phyloP scores from a whole-genome alignment of 1,140 invertebrate species.

The Anoplolepis gracilipes region DNA sequence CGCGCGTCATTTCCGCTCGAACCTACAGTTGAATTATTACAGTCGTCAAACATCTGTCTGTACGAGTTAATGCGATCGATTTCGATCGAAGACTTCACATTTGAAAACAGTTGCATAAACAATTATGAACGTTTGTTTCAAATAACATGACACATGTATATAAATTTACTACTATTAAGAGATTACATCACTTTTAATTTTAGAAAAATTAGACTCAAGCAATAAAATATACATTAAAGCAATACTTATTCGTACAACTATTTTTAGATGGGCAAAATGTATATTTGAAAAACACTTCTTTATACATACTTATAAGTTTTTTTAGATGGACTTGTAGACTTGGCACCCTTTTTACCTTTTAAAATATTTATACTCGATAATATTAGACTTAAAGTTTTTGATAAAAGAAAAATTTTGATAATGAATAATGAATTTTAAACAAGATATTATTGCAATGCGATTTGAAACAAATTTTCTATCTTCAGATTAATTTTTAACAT shows the following conservation, averaged over 20 bases:
- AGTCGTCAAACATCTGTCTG: conserved; percentile 47
- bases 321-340: too few species aligned
- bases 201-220: too few species aligned
- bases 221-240: too few species aligned
- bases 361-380: background rate
- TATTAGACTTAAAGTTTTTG: background rate
- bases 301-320: too few species aligned
- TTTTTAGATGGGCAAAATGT: too few species aligned
- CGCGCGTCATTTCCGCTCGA: conserved; percentile 75
- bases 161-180: too few species aligned
- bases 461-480: background rate
- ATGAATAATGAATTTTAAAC: background rate
- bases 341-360: too few species aligned
- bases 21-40: conserved; percentile 44
- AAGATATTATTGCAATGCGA: conserved; percentile 1
- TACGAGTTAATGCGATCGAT: conserved; percentile 42
- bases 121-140: background rate
- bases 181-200: too few species aligned
- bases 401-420: background rate
- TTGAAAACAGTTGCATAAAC: background rate
- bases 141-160: background rate
- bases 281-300: too few species aligned
- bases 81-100: conserved; percentile 9
- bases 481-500: too few species aligned
- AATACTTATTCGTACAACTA: too few species aligned